Conservation (phyloP, 2,113 vertebrate genomes). For the Argyrosomus japonicus region DNA sequence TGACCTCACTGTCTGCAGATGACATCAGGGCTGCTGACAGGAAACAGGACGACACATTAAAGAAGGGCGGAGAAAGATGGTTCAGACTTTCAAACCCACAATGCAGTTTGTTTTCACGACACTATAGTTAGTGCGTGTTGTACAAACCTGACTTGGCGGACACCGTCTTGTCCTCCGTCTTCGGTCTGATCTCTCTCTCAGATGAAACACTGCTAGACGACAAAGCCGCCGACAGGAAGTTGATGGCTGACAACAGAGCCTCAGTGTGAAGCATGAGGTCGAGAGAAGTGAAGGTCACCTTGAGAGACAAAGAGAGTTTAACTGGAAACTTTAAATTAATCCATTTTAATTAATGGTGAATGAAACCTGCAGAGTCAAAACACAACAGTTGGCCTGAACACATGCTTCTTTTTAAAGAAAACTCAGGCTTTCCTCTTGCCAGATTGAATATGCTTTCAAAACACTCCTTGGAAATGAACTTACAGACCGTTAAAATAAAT, state of each 20-base stretch:
- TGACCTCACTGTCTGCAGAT: slow-evolving; percentile 73
- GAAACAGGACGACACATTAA: not conserved
- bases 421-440: no score
- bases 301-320: not conserved
- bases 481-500: not conserved
- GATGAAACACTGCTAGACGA: slow-evolving; percentile 69
- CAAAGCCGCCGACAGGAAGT: slow-evolving; percentile 87
- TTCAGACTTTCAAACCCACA: not conserved
- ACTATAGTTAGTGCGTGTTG: not conserved
- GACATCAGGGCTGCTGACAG: slow-evolving; percentile 73
- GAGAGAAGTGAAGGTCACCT: slow-evolving; percentile 93
- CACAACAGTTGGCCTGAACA: no score
- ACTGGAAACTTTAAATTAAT: not conserved
- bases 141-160: slow-evolving; percentile 76
- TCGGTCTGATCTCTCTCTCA: slow-evolving; percentile 80
- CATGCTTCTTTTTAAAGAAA: no score
- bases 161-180: slow-evolving; percentile 77
- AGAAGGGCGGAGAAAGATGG: not conserved
- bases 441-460: not conserved
- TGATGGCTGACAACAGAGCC: slow-evolving; percentile 91
- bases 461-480: not conserved
- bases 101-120: not conserved
- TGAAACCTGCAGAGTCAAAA: not conserved
- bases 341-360: not conserved
- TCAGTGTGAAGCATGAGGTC: slow-evolving; percentile 93